Percentiles rank a stretch among this genome's conserved stretches.
These are phyloP conservation scores for Terrapene triunguis DNA, from an alignment of 2,113 vertebrate genomes.

Conservation along the genomic window DNA sequence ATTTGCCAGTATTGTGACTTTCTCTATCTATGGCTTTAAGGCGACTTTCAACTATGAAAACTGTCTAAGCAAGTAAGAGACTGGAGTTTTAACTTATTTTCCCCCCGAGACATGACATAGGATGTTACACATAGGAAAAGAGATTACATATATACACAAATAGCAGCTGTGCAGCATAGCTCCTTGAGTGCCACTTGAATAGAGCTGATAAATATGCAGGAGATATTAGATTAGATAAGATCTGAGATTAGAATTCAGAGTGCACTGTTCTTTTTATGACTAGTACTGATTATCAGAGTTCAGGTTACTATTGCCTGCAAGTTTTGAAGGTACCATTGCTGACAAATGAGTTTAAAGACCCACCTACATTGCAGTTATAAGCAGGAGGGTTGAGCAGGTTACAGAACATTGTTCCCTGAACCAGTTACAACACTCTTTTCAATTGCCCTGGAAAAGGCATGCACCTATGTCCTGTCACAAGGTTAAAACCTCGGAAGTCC, in stretches of 20 bases:
- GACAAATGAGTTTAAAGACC: not conserved
- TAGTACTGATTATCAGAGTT: not conserved
- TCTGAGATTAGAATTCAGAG: not conserved
- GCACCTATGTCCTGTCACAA: not conserved
- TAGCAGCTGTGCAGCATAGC: not conserved
- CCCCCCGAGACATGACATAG: not conserved
- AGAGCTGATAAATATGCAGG: not conserved
- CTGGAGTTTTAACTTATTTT: accelerated
- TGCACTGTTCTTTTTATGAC: not conserved
- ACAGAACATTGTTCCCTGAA: not conserved
- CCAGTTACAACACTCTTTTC: not conserved
- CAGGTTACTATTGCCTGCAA: not conserved
- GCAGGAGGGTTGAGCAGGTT: not conserved
- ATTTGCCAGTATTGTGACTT: constrained; percentile 93
- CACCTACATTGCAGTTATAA: not conserved
- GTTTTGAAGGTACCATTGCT: not conserved
- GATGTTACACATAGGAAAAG: not conserved
- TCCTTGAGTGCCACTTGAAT: not conserved
- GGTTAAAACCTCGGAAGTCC: not conserved
- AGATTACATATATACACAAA: not conserved
- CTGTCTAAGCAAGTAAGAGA: constrained; percentile 88
- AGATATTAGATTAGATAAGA: accelerated
- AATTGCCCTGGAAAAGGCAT: not conserved
- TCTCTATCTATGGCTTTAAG: constrained; percentile 97
- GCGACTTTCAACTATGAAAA: constrained; percentile 93